Evolutionary conservation across 2,113 vertebrate genomes (phyloP).

Genomic region (Microcebus jonahi): DNA sequence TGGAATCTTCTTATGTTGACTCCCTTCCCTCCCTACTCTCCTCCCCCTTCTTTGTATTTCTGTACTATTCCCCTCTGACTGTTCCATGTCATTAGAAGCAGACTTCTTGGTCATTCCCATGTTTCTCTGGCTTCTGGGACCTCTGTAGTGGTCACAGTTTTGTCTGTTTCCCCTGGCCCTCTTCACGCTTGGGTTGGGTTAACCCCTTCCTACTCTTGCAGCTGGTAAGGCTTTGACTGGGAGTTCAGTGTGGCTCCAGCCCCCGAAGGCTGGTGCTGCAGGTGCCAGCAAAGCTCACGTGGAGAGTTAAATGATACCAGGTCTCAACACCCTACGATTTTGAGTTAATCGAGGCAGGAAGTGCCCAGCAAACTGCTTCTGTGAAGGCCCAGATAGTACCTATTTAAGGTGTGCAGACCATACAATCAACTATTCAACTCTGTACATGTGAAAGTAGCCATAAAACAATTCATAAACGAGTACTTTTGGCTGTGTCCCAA

Average conservation of each 20-base stretch:
- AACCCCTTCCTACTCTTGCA: background rate
- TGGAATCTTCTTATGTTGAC: background rate
- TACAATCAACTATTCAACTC: background rate
- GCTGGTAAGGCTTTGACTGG: background rate
- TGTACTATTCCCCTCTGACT: background rate
- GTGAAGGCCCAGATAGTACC: background rate
- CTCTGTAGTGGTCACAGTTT: background rate
- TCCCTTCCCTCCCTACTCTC: background rate
- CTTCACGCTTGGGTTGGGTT: background rate
- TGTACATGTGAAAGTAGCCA: background rate
- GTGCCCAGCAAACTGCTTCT: background rate
- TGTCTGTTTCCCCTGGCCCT: background rate
- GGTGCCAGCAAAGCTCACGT: too few relatives aligned
- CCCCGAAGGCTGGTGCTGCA: too few relatives aligned
- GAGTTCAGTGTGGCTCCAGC: fast-evolving
- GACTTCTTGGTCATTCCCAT: background rate
- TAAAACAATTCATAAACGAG: background rate
- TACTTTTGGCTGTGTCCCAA: background rate
- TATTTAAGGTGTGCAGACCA: background rate
- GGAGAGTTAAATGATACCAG: background rate
- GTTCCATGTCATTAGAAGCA: background rate
- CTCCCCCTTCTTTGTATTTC: background rate
- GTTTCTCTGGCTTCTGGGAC: background rate
- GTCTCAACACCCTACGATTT: background rate
- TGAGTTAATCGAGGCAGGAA: background rate